These are phyloP conservation scores for Liopterus haemorrhoidalis DNA, from an alignment of 2,888 invertebrate genomes.

Conservation along the genomic window DNA sequence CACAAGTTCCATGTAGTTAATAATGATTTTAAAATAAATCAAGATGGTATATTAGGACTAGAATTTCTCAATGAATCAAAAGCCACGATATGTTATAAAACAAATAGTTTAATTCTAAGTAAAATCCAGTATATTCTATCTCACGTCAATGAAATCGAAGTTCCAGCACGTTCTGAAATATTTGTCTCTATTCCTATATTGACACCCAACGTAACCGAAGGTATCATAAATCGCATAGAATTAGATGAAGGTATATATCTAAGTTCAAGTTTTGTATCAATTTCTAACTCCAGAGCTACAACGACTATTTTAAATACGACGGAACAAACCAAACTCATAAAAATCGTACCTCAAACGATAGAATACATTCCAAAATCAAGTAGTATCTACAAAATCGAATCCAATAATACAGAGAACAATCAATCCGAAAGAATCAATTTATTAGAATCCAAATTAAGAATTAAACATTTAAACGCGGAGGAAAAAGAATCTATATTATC, in stretches of 20 bases:
- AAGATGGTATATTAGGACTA: slow-evolving; percentile 20
- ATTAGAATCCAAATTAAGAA: slow-evolving; percentile 14
- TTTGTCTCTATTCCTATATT: slow-evolving; percentile 4
- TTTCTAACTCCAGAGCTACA: slow-evolving; percentile 2
- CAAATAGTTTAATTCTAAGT: slow-evolving; percentile 8
- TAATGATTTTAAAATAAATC: slow-evolving; percentile 15
- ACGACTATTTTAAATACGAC: slow-evolving; percentile 4
- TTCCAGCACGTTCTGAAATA: slow-evolving; percentile 12
- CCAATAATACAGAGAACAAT: slow-evolving; percentile 4
- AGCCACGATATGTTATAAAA: slow-evolving; percentile 10
- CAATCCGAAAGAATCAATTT: slow-evolving; percentile 11
- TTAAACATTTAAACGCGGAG: slow-evolving; percentile 21
- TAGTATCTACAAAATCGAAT: slow-evolving; percentile 6
- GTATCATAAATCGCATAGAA: slow-evolving; percentile 15
- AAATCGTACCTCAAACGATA: neutral
- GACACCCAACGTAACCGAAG: slow-evolving; percentile 7
- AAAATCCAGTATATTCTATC: neutral
- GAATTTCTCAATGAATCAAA: slow-evolving; percentile 11
- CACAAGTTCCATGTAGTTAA: slow-evolving; percentile 18
- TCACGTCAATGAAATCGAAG: neutral
- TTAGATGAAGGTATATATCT: slow-evolving; percentile 14
- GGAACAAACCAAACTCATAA: neutral
- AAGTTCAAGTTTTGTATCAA: slow-evolving; percentile 15
- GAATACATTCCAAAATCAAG: neutral
- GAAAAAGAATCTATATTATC: slow-evolving; percentile 16